These are phyloP conservation scores for Esox masquinongy DNA, from an alignment of 2,797 vertebrate species.

Conservation along the genomic window DNA sequence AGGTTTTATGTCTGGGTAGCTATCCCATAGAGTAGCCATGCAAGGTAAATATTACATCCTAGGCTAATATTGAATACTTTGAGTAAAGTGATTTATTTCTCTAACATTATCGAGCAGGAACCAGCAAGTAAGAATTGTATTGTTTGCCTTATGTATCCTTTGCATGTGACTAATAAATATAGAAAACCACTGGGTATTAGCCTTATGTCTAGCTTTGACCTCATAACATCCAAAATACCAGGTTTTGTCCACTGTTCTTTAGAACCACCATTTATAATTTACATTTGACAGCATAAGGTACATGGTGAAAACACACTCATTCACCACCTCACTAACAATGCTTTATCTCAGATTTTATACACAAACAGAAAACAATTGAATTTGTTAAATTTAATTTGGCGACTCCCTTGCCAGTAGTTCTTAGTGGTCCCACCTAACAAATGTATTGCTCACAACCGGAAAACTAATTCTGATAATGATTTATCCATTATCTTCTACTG, in stretches of 20 bases:
- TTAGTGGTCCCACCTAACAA: constrained; percentile 50
- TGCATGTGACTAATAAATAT: too few relatives aligned
- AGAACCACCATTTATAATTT: background rate
- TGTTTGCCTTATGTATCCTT: too few relatives aligned
- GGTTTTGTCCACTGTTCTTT: background rate
- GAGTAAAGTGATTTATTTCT: too few relatives aligned
- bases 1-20: background rate
- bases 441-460: constrained; percentile 43
- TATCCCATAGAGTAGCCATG: background rate
- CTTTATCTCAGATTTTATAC: constrained; percentile 35
- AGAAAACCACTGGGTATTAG: too few relatives aligned
- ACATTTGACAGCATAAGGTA: background rate
- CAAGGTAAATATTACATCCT: background rate
- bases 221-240: background rate
- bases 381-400: constrained; percentile 56
- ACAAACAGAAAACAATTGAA: constrained; percentile 37
- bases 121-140: too few relatives aligned
- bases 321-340: background rate
- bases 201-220: background rate
- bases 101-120: too few relatives aligned
- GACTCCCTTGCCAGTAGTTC: constrained; percentile 41
- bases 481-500: background rate
- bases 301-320: background rate
- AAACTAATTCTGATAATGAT: constrained; percentile 14
- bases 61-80: background rate